Evolutionary conservation across 2,113 vertebrate genomes (phyloP), one percentile per base, ranked within the genome.

Genomic region (Forbesichthys papilliferus): DNA sequence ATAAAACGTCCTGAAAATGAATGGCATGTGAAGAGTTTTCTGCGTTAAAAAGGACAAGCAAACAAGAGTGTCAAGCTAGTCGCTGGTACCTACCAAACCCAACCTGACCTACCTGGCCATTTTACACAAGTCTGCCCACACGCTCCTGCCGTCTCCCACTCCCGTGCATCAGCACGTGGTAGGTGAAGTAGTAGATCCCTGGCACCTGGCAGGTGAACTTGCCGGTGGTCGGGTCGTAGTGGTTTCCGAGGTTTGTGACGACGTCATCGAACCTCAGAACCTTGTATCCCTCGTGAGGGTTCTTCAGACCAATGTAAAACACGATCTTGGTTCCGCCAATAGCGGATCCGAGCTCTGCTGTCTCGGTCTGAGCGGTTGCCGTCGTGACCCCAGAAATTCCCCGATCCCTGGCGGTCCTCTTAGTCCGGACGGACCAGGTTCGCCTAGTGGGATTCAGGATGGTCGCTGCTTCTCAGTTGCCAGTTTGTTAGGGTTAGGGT

Each of bases 271-370:
- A 93, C 48, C 88, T 80, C 5, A 93, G 80, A 7, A 93, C 91
- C 51, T 93, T 91, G 63, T 93, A 93, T 20, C 92, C 92, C 65
- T 93, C 92, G 48, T 93, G 92, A 0, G 95, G 95, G 74, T 95
- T 96, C 83, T 96, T 97, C 60, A 97, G 92, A 48, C 95, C 95
- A 78, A 96, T 95, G 57, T 96, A 96, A 86, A 97, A 96, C 1
- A 95, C 95, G 33, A 96, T 95, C 88, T 94, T 95, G 42, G 92
- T 89, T 47, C 88, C 91, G 1, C 85, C 91, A 63, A 93, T 88
- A 48, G 91, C 86, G 0, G 94, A 84, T 58, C 88, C 90, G 68
- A 91, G 66, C 1, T 93, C 93, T 6, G 89, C 88, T 0, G 92
- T 92, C 57, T 93, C 83, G 42, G 86, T 91, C 34, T 85, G 87